phyloP scores from a whole-genome alignment of 2,797 vertebrate species.

The Helicolenus hilgendorfi region DNA sequence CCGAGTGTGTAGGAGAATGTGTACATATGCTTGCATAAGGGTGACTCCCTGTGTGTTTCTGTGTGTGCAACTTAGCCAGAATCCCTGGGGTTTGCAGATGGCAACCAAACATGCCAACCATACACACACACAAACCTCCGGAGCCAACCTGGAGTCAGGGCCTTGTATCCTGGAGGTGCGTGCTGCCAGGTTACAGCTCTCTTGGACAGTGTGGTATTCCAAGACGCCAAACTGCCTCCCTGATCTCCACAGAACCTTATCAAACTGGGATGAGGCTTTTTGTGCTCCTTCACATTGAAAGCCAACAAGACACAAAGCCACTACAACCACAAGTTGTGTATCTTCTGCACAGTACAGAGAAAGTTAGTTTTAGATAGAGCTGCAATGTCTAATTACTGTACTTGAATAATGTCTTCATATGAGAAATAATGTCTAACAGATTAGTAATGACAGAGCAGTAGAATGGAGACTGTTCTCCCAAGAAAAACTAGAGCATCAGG shows the following conservation, averaged over 20 bases:
- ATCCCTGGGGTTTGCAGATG: conserved; percentile 87
- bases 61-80: conserved; percentile 69
- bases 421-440: neutral
- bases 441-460: neutral
- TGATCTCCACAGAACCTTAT: conserved; percentile 55
- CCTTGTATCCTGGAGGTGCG: conserved; percentile 73
- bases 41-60: neutral
- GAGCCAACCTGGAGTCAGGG: conserved; percentile 74
- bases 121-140: conserved; percentile 39
- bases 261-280: conserved; percentile 32
- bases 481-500: neutral
- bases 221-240: conserved; percentile 59
- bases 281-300: conserved; percentile 12
- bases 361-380: neutral
- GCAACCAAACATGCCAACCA: conserved; percentile 78
- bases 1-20: conserved; percentile 38
- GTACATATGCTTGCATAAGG: conserved; percentile 34
- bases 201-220: conserved; percentile 53
- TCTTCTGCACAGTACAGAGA: neutral
- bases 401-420: neutral
- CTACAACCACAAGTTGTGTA: neutral
- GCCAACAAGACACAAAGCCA: conserved; percentile 18
- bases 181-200: conserved; percentile 78
- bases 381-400: neutral
- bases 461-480: neutral